Evolutionary conservation across 2,888 invertebrate genomes (phyloP), one percentile per base, ranked within the genome.

Genomic region (Pantelozetes paolii): DNA sequence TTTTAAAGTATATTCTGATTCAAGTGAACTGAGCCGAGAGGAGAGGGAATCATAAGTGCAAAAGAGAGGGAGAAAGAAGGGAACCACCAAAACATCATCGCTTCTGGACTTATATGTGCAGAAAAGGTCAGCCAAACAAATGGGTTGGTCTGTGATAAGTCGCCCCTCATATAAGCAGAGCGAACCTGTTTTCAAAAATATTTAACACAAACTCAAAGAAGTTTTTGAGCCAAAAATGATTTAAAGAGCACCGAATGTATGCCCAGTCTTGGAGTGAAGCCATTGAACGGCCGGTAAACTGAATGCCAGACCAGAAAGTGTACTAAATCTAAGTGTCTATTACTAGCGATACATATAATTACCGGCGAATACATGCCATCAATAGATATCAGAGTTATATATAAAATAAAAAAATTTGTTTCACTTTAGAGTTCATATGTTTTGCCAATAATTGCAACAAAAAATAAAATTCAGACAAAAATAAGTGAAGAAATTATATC

Each of bases 61-160:
- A 67, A 36, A 40, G 67, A 62, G 62, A 69, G 69, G 36, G 45
- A 28, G 30, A 59, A 45, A 45, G 23, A 8, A 40, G 40, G 20
- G 45, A 40, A 45, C 69, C 69, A 69, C 28, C 45, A 69, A 45
- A 69, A 69, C 28, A 45, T 69, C 45, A 64, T 69, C 69, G 69
- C 69, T 69, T 69, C 69, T 69, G 69, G 69, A 69, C 69, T 69
- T 69, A 69, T 69, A 40, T 64, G 32, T 20, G 62, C 36, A 36
- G 62, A 40, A 69, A 69, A 45, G 69, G 69, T 69, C 69, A 69
- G 69, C 62, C 40, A 11, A 69, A 64, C 36, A 64, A 32, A 64
- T 64, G 69, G 69, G 69, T 69, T 42, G 42, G 69, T 36, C 26
- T 15, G n/a, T 11, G 3, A 62, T 32, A 69, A n/a, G 69, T 69